These are phyloP conservation scores for Cottoperca gobio DNA, from an alignment of 2,797 vertebrate species.

Conservation along the genomic window DNA sequence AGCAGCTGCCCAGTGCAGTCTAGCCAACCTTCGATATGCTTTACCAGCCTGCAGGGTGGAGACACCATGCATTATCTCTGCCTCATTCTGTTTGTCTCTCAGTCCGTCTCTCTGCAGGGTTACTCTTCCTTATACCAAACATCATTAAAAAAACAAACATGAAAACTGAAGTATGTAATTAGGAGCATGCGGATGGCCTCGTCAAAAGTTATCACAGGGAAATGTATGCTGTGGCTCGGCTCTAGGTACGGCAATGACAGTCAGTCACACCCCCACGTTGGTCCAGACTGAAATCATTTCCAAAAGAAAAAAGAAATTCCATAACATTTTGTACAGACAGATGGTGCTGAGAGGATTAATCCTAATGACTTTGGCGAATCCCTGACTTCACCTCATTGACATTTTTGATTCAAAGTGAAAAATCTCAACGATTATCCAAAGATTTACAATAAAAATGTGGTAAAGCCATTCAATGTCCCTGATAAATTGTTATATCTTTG, in stretches of 20 bases:
- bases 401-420: background rate
- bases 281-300: constrained; percentile 13
- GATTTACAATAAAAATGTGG: background rate
- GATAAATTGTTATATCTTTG: background rate
- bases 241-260: background rate
- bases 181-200: background rate
- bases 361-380: constrained; percentile 2
- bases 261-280: constrained; percentile 8
- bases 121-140: background rate
- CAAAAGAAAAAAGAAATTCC: no score
- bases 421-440: background rate
- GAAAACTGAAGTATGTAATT: constrained; percentile 31
- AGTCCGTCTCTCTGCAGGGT: constrained; percentile 26
- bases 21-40: constrained; percentile 63
- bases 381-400: constrained; percentile 3
- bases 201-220: constrained; percentile 22
- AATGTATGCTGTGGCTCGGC: constrained; percentile 11
- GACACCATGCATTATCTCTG: constrained; percentile 56
- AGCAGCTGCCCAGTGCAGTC: constrained; percentile 67
- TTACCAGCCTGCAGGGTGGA: constrained; percentile 59
- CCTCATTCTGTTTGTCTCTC: constrained; percentile 49
- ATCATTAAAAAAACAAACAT: constrained; percentile 30
- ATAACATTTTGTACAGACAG: constrained; percentile 10
- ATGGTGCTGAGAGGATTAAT: constrained; percentile 1
- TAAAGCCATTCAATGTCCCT: background rate